Evolutionary conservation across 23 tunicate genomes (phyloP).

Genomic region (Corella eumyota): DNA sequence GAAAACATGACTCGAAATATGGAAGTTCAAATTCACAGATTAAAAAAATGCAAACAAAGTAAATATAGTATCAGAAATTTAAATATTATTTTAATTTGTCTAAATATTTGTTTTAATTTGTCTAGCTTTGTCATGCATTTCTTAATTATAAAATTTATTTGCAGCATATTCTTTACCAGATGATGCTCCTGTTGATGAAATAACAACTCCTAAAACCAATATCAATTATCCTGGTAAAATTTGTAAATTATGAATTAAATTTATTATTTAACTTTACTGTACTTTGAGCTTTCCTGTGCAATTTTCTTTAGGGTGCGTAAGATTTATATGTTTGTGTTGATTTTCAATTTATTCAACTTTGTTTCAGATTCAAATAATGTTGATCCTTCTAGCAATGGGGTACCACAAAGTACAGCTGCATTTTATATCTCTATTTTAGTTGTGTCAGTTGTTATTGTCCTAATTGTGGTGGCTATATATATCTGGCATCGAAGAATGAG

Average conservation of each 20-base stretch:
- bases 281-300: too few species aligned
- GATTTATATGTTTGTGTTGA: neutral
- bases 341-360: neutral
- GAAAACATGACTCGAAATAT: constrained; percentile 6
- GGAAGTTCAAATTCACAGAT: constrained; percentile 20
- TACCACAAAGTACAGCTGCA: constrained; percentile 44
- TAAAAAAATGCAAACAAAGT: constrained; percentile 53
- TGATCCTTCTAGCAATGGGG: neutral
- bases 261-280: too few species aligned
- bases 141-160: too few species aligned
- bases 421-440: constrained; percentile 79
- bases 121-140: too few species aligned
- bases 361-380: constrained; percentile 3
- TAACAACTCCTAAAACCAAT: too few species aligned
- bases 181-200: too few species aligned
- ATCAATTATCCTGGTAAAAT: too few species aligned
- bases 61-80: neutral
- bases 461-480: constrained; percentile 23
- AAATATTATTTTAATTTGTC: too few species aligned
- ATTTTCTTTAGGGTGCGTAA: too few species aligned
- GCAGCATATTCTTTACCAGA: too few species aligned
- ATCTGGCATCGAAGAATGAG: constrained; percentile 52
- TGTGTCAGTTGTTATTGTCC: constrained; percentile 26
- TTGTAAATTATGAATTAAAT: too few species aligned
- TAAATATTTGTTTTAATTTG: too few species aligned